phyloP scores from a whole-genome alignment of 2,888 invertebrate genomes.

The Sarcophaga rosellei region DNA sequence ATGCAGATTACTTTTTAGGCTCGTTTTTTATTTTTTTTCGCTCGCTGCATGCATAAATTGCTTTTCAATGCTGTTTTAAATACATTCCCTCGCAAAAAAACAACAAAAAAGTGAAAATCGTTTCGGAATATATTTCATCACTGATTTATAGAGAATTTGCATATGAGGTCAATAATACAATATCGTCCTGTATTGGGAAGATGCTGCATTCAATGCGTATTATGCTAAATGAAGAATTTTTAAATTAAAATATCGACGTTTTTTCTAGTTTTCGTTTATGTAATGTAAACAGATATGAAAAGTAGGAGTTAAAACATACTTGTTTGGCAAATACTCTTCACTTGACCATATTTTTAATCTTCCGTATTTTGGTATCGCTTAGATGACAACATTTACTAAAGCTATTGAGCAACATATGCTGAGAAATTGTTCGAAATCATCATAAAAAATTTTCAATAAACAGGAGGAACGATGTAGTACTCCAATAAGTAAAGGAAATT shows the following conservation, averaged over 20 bases:
- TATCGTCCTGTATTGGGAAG: background rate
- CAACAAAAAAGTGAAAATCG: too few relatives aligned
- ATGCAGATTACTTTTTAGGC: conserved; percentile 54
- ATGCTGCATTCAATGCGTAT: background rate
- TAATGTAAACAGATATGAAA: too few relatives aligned
- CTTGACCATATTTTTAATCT: too few relatives aligned
- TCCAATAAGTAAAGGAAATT: too few relatives aligned
- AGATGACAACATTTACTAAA: too few relatives aligned
- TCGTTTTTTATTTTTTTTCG: conserved; percentile 12
- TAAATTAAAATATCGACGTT: conserved; percentile 23
- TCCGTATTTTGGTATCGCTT: too few relatives aligned
- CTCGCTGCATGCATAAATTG: conserved; percentile 66
- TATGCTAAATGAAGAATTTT: background rate
- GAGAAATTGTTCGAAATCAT: too few relatives aligned
- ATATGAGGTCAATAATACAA: conserved; percentile 38
- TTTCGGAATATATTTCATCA: conserved; percentile 73
- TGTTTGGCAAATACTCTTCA: too few relatives aligned
- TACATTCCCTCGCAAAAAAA: background rate
- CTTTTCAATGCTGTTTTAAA: conserved; percentile 44
- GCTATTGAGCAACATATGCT: too few relatives aligned
- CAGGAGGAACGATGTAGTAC: too few relatives aligned
- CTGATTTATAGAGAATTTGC: conserved; percentile 63
- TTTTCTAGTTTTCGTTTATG: background rate
- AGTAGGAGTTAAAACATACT: too few relatives aligned
- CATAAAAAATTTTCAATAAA: too few relatives aligned